A percentile compares a stretch with the other conserved stretches of the same genome.
These are phyloP conservation scores for Ophiodon elongatus DNA, from an alignment of 2,113 vertebrate genomes.

Conservation along the genomic window DNA sequence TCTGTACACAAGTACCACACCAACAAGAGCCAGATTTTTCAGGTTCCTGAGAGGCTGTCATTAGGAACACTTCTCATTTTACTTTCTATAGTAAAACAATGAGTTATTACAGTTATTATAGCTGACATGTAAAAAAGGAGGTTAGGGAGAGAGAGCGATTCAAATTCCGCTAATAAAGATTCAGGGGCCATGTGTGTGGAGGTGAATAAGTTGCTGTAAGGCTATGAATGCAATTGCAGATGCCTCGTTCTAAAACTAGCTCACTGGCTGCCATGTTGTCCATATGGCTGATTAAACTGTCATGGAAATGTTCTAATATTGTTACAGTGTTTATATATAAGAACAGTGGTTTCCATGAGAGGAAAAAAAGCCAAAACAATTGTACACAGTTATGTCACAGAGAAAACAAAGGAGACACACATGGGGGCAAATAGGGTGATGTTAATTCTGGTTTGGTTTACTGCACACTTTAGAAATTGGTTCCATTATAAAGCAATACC, in stretches of 20 bases:
- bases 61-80: neutral
- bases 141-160: neutral
- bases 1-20: constrained; percentile 39
- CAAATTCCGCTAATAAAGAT: neutral
- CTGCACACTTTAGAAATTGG: constrained; percentile 75
- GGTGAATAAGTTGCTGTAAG: constrained; percentile 13
- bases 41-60: neutral
- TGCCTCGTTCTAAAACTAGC: constrained; percentile 20
- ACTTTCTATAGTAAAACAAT: constrained; percentile 11
- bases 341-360: constrained; percentile 42
- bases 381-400: constrained; percentile 1
- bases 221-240: constrained; percentile 39
- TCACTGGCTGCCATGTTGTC: constrained; percentile 28
- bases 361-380: constrained; percentile 18
- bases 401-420: constrained; percentile 32
- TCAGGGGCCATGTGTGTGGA: constrained; percentile 2
- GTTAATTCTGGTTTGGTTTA: constrained; percentile 78
- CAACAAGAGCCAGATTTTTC: constrained; percentile 28
- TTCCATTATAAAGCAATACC: constrained; percentile 73
- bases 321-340: constrained; percentile 38
- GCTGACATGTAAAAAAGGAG: neutral
- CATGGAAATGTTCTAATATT: constrained; percentile 11
- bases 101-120: constrained; percentile 13
- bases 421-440: constrained; percentile 27
- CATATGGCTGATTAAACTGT: constrained; percentile 10